These are phyloP conservation scores for Lepus europaeus DNA, from an alignment of 2,113 vertebrate species.

Conservation along the genomic window DNA sequence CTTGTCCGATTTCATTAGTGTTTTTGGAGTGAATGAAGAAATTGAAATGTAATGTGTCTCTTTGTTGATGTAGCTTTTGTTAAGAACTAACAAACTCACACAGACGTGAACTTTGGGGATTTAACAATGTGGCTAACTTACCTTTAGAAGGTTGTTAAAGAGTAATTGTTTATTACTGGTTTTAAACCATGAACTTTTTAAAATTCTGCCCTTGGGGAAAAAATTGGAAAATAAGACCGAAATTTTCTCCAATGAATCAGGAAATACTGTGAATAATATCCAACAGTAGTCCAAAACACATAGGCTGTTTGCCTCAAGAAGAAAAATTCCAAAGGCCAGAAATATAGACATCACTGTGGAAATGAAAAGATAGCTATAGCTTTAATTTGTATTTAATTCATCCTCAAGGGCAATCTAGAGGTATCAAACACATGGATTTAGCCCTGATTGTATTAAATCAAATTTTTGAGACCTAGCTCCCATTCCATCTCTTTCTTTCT, in stretches of 20 bases:
- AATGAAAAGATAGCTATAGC: not conserved
- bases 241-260: not conserved
- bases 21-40: slow-evolving; percentile 19
- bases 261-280: slow-evolving; percentile 27
- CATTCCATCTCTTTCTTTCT: slow-evolving; percentile 8
- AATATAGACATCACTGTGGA: not conserved
- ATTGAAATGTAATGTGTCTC: not conserved
- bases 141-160: not conserved
- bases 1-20: not conserved
- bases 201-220: not conserved
- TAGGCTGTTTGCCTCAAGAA: not conserved
- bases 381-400: slow-evolving; percentile 54
- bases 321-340: slow-evolving; percentile 26
- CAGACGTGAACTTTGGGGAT: not conserved
- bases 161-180: not conserved
- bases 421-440: slow-evolving; percentile 13
- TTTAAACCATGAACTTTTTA: not conserved
- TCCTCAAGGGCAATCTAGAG: slow-evolving; percentile 12
- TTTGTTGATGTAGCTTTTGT: slow-evolving; percentile 7
- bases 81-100: not conserved
- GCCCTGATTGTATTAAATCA: not conserved
- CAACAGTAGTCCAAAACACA: slow-evolving; percentile 21
- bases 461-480: slow-evolving; percentile 37
- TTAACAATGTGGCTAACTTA: not conserved
- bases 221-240: slow-evolving; percentile 14